Evolutionary conservation across 2,797 vertebrate genomes (phyloP).

Genomic region (Gephyroberyx darwinii): DNA sequence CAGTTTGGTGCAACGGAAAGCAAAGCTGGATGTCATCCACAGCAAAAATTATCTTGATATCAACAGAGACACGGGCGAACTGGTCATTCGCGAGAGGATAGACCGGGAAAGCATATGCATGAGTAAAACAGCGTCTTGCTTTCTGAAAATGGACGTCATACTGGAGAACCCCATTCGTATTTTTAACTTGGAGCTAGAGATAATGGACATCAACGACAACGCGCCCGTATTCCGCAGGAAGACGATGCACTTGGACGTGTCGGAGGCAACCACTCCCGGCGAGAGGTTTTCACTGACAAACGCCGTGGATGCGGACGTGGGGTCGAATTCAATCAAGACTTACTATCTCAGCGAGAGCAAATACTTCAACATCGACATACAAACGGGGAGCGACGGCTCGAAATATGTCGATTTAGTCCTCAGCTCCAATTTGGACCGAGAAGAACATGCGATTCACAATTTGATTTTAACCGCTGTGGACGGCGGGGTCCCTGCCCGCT

Average conservation of each 20-base stretch:
- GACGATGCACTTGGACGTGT: slow-evolving; percentile 83
- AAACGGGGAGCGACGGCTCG: slow-evolving; percentile 81
- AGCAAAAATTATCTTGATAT: slow-evolving; percentile 84
- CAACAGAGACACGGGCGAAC: slow-evolving; percentile 83
- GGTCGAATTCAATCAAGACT: slow-evolving; percentile 84
- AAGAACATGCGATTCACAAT: slow-evolving; percentile 77
- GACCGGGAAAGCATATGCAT: slow-evolving; percentile 83
- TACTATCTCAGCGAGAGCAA: slow-evolving; percentile 85
- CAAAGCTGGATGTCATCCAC: slow-evolving; percentile 82
- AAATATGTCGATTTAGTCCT: slow-evolving; percentile 86
- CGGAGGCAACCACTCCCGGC: slow-evolving; percentile 83
- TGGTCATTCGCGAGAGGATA: slow-evolving; percentile 81
- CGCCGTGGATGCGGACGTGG: slow-evolving; percentile 87
- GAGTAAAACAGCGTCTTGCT: slow-evolving; percentile 81
- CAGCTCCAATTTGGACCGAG: slow-evolving; percentile 81
- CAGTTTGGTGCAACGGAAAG: slow-evolving; percentile 76
- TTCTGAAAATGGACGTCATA: slow-evolving; percentile 84
- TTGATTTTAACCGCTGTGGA: slow-evolving; percentile 84
- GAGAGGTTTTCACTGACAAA: slow-evolving; percentile 85
- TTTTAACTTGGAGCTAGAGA: slow-evolving; percentile 84
- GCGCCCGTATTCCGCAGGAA: slow-evolving; percentile 84
- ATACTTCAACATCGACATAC: slow-evolving; percentile 83
- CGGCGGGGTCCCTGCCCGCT: slow-evolving; percentile 81
- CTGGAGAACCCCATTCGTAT: slow-evolving; percentile 82
- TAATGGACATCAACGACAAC: slow-evolving; percentile 86